Evolutionary conservation across 2,113 vertebrate species (phyloP).

Genomic region (Synodontis membranacea): DNA sequence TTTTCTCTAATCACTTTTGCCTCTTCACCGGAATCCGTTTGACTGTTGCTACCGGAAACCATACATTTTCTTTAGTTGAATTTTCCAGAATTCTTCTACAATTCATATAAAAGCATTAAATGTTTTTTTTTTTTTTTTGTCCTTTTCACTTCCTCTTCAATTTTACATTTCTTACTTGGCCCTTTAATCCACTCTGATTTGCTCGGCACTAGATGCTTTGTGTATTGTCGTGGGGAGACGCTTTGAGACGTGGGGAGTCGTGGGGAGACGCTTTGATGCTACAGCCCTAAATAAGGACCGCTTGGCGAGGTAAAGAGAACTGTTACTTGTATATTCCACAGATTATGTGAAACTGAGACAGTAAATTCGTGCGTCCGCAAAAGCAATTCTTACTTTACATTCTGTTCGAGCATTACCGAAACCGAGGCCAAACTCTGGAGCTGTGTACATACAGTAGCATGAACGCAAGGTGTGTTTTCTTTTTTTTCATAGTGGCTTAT

Average conservation of each 20-base stretch:
- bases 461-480: conserved; percentile 13
- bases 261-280: conserved; percentile 1
- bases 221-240: conserved; percentile 23
- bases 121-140: too few relatives aligned
- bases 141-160: conserved; percentile 56
- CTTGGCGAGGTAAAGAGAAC: neutral
- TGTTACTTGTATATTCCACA: neutral
- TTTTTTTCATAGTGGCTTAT: conserved; percentile 22
- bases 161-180: conserved; percentile 70
- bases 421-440: conserved; percentile 17
- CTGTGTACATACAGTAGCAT: neutral
- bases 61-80: neutral
- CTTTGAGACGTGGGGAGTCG: conserved; percentile 50
- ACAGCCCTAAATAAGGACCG: neutral
- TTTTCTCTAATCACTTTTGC: neutral
- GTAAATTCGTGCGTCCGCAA: neutral
- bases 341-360: neutral
- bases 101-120: neutral
- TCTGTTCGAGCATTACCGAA: conserved; percentile 2
- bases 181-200: conserved; percentile 76
- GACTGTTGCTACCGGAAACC: neutral
- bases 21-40: neutral
- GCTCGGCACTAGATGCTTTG: conserved; percentile 66
- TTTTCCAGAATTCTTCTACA: neutral
- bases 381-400: conserved; percentile 16